These are phyloP conservation scores for Procambarus virginalis DNA, from an alignment of 1,140 invertebrate genomes.

Conservation along the genomic window DNA sequence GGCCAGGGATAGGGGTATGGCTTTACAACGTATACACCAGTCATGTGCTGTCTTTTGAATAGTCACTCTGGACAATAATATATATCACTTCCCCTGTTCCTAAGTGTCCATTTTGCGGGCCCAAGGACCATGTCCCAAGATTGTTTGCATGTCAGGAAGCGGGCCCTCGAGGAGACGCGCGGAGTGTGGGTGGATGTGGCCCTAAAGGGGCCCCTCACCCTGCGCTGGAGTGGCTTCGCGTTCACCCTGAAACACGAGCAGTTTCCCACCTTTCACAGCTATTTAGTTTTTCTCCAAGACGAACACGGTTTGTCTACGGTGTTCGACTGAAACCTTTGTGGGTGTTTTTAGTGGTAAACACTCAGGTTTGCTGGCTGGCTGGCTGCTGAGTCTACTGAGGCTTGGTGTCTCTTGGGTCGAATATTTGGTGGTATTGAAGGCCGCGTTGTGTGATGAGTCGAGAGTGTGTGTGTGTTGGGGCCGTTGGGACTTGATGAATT, in stretches of 20 bases:
- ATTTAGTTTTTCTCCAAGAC: background rate
- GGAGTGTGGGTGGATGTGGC: background rate
- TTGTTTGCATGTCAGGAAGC: background rate
- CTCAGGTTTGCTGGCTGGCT: too few relatives aligned
- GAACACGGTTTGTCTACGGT: too few relatives aligned
- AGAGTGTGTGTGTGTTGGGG: too few relatives aligned
- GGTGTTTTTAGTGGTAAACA: too few relatives aligned
- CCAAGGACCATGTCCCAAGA: background rate
- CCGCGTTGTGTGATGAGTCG: too few relatives aligned
- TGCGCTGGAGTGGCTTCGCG: background rate
- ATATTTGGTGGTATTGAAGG: too few relatives aligned
- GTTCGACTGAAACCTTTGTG: too few relatives aligned
- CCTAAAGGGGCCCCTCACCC: background rate
- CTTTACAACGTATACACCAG: background rate
- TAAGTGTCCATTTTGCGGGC: conserved; percentile 2
- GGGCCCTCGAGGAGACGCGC: background rate
- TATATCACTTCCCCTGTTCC: background rate
- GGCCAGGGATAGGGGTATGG: too few relatives aligned
- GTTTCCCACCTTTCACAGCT: background rate
- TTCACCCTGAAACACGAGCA: background rate
- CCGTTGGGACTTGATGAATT: too few relatives aligned
- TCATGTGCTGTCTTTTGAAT: background rate
- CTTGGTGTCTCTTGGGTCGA: too few relatives aligned
- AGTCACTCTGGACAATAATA: conserved; percentile 2
- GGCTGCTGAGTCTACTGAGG: too few relatives aligned